Evolutionary conservation across 2,113 vertebrate genomes (phyloP), one percentile per base, ranked within the genome.

Genomic region (Tautogolabrus adspersus): DNA sequence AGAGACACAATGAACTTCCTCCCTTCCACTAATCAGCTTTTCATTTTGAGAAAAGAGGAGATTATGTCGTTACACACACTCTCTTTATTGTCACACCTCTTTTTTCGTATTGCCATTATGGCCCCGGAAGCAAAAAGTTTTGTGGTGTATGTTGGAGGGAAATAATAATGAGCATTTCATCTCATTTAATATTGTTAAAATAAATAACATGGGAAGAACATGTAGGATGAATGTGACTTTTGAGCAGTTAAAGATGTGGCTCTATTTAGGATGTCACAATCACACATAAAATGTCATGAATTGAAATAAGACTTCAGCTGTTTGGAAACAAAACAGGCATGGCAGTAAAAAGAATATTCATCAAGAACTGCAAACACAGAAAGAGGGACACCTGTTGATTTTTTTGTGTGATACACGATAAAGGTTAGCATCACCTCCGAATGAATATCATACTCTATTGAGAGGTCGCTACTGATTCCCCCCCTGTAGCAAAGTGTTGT

Each of bases 381-480:
- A 63, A 42, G 57, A n/a, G 61, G 52, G 12, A 16, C 30, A 63
- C 18, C 51, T 75, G 59, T 73, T 63, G 26, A 68, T 55, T 23
- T 65, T 3, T 49, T 23, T 42, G 40, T 42, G 40, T 10, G 8
- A 42, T 3, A 46, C 44, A 46, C 44, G 15, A 3, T 10, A 5
- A 5, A 46, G 44, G 44, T 5, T 5, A 46, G 13, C 11, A 12
- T 11, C 3, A 46, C 44, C 12, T 46, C 0, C 30, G 3, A 34
- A 49, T 49, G 7, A 6, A n/a, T 52, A 9, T 21, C 19, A 21
- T 9, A n/a, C 8, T n/a, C n/a, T 8, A 49, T 49, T 19, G 16
- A 49, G 15, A 49, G 47, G 18, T 46, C 44, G 15, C 10, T 46
- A 12, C 11, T 34, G 30, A 34, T 26, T n/a, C 37, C 8, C 37